Evolutionary conservation across 2,113 vertebrate species (phyloP).

Genomic region (Dicrurus megarhynchus): DNA sequence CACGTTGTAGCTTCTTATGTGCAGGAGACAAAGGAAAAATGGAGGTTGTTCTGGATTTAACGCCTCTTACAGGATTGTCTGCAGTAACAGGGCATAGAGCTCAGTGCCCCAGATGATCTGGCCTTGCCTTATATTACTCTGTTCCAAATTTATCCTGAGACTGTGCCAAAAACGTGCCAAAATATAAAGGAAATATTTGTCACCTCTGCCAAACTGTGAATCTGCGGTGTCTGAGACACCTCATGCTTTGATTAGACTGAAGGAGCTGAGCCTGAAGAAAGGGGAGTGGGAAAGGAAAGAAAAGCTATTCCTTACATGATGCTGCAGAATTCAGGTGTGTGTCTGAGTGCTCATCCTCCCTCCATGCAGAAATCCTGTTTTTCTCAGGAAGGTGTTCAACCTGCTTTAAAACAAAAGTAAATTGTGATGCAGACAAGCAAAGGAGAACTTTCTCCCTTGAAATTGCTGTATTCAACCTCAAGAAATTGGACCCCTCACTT

Average conservation of each 20-base stretch:
- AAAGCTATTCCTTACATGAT: neutral
- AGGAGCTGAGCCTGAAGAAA: neutral
- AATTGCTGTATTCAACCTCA: neutral
- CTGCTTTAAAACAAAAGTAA: neutral
- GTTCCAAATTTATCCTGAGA: neutral
- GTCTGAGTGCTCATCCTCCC: neutral
- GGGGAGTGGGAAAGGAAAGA: neutral
- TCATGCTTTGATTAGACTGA: neutral
- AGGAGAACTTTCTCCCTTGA: neutral
- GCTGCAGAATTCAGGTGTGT: neutral
- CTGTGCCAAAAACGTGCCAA: conserved; percentile 22
- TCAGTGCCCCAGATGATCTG: neutral
- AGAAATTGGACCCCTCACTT: neutral
- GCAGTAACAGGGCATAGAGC: neutral
- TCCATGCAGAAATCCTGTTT: neutral
- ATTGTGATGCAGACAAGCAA: neutral
- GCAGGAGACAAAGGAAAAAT: neutral
- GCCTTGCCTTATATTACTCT: neutral
- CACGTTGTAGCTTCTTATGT: neutral
- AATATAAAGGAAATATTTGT: conserved; percentile 32
- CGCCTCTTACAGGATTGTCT: neutral
- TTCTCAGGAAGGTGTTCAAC: neutral
- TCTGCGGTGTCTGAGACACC: neutral
- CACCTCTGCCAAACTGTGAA: neutral
- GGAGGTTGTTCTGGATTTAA: neutral